These are phyloP conservation scores for Abramis brama DNA, from an alignment of 2,113 vertebrate genomes.

Conservation along the genomic window DNA sequence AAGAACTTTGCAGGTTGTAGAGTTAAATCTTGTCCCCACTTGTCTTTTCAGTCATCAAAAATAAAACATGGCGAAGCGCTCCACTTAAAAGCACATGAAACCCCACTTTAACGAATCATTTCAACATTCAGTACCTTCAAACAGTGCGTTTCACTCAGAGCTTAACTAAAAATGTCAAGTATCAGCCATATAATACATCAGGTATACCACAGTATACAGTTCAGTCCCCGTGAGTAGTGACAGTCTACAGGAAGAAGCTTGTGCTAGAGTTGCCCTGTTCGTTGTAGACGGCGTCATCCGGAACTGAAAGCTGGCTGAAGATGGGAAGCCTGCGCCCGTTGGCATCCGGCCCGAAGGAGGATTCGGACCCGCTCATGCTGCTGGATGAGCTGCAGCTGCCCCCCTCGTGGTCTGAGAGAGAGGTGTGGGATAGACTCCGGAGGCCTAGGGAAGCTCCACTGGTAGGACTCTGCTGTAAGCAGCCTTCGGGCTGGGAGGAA, in stretches of 20 bases:
- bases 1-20: background rate
- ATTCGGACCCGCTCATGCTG: constrained; percentile 83
- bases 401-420: constrained; percentile 84
- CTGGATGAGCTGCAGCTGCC: constrained; percentile 78
- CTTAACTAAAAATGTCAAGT: constrained; percentile 44
- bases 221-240: background rate
- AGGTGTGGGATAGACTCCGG: constrained; percentile 83
- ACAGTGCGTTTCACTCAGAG: constrained; percentile 15
- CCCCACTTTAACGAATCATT: constrained; percentile 10
- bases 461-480: constrained; percentile 32
- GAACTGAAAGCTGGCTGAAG: constrained; percentile 88
- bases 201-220: constrained; percentile 55
- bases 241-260: constrained; percentile 63
- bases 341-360: constrained; percentile 73
- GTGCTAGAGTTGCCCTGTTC: constrained; percentile 46
- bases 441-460: constrained; percentile 53
- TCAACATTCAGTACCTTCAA: constrained; percentile 25
- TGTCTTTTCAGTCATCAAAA: background rate
- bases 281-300: constrained; percentile 66
- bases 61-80: background rate
- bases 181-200: constrained; percentile 45
- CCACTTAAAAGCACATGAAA: constrained; percentile 60
- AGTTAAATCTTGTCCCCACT: background rate
- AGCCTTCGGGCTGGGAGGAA: background rate
- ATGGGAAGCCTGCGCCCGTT: constrained; percentile 80